Percentiles rank a stretch among this genome's conserved stretches.
Conservation (phyloP, 64 coral and sea anemone genomes). For the Actinia equina region DNA sequence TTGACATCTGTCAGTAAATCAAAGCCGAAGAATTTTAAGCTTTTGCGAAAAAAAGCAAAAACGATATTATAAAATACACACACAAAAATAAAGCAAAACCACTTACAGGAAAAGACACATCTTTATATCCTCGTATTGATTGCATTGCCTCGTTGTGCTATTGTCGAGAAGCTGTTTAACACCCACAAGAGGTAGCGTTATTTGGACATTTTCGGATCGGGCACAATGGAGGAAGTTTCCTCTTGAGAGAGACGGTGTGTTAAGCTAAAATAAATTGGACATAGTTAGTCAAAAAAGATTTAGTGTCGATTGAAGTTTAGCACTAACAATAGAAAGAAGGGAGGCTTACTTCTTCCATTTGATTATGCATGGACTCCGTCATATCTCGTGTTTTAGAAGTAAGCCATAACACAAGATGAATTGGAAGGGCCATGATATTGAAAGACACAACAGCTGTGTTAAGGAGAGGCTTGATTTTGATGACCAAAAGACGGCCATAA, state of each 20-base stretch:
- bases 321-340: neutral
- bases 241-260: neutral
- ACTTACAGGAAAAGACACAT: slow-evolving; percentile 11
- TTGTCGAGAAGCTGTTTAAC: slow-evolving; percentile 5
- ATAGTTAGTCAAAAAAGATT: neutral
- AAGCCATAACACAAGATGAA: slow-evolving; percentile 8
- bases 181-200: neutral
- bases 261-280: neutral
- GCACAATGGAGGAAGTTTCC: neutral
- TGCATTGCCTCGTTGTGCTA: neutral
- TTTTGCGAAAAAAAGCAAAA: too few species aligned
- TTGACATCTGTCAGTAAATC: neutral
- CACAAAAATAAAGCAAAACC: neutral
- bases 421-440: neutral
- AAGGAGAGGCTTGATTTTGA: neutral
- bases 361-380: slow-evolving; percentile 2
- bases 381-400: neutral
- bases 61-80: neutral
- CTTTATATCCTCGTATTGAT: neutral
- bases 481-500: neutral
- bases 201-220: neutral
- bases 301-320: neutral
- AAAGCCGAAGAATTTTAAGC: neutral
- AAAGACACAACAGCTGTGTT: neutral
- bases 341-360: slow-evolving; percentile 7